These are phyloP conservation scores for Nephrotoma appendiculata DNA, from an alignment of 2,888 invertebrate genomes.

Conservation along the genomic window DNA sequence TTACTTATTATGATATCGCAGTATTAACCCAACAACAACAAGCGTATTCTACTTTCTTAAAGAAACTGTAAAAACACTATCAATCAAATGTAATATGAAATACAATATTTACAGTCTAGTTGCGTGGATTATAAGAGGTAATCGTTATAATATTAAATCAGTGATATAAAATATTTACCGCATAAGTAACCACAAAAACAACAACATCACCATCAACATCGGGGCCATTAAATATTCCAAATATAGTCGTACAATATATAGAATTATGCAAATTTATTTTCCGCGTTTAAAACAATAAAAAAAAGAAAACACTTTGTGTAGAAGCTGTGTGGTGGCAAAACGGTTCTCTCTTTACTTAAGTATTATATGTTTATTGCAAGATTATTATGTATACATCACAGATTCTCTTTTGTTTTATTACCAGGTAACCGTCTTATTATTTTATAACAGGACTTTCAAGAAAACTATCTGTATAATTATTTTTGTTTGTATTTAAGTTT, in stretches of 20 bases:
- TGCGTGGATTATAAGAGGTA: background rate
- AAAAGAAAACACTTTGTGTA: background rate
- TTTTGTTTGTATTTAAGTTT: no score
- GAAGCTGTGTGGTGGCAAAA: background rate
- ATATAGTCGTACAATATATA: background rate
- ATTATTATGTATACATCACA: background rate
- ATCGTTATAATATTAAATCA: background rate
- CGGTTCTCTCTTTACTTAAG: background rate
- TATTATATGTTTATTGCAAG: background rate
- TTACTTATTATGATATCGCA: background rate
- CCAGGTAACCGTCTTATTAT: background rate
- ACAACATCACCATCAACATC: background rate
- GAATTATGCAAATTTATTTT: background rate
- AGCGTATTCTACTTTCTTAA: background rate
- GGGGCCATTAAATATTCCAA: background rate
- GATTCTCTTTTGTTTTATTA: background rate
- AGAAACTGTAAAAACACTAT: background rate
- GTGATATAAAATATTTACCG: background rate
- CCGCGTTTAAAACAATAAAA: background rate
- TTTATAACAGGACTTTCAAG: background rate
- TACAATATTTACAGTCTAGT: background rate
- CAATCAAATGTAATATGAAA: background rate
- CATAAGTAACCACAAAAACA: background rate
- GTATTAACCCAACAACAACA: background rate
- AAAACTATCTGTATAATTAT: background rate